Percentiles rank a stretch among this genome's conserved stretches.
These are phyloP conservation scores for Agonopterix heracliana DNA, from an alignment of 2,888 invertebrate genomes.

Conservation along the genomic window DNA sequence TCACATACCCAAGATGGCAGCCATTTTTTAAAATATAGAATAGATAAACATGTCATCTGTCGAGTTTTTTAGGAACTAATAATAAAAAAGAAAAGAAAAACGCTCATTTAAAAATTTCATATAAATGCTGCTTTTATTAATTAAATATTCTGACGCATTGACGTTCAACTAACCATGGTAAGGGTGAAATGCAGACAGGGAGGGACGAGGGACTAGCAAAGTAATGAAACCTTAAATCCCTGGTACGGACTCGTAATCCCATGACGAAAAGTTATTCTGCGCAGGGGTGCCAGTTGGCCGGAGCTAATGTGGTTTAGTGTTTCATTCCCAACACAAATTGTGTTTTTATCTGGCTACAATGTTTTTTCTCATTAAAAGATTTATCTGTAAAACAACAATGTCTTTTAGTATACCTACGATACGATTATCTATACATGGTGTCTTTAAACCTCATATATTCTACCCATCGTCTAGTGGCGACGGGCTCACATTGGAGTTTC, in stretches of 20 bases:
- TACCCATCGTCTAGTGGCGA: slow-evolving; percentile 5
- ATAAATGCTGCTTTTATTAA: too few species aligned
- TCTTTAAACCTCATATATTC: slow-evolving; percentile 39
- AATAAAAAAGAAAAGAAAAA: too few species aligned
- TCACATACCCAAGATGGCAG: too few species aligned
- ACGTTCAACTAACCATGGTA: slow-evolving; percentile 17
- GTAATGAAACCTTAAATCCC: slow-evolving; percentile 77
- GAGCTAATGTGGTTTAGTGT: slow-evolving; percentile 71
- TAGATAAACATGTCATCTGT: too few species aligned
- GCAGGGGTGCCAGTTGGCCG: slow-evolving; percentile 69
- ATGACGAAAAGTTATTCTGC: slow-evolving; percentile 58
- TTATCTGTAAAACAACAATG: too few species aligned
- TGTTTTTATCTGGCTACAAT: slow-evolving; percentile 54
- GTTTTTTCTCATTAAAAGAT: slow-evolving; percentile 41
- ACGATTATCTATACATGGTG: too few species aligned
- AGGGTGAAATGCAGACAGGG: slow-evolving; percentile 23
- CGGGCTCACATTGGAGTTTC: too few species aligned
- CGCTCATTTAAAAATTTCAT: too few species aligned
- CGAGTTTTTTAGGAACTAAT: too few species aligned
- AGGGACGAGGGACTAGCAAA: slow-evolving; percentile 42
- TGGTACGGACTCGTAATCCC: slow-evolving; percentile 73
- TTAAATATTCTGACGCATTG: not conserved
- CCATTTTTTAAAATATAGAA: too few species aligned
- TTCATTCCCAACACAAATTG: slow-evolving; percentile 67
- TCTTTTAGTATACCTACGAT: too few species aligned